Conservation (phyloP, 2,888 invertebrate genomes). For the Choreutis nemorana region DNA sequence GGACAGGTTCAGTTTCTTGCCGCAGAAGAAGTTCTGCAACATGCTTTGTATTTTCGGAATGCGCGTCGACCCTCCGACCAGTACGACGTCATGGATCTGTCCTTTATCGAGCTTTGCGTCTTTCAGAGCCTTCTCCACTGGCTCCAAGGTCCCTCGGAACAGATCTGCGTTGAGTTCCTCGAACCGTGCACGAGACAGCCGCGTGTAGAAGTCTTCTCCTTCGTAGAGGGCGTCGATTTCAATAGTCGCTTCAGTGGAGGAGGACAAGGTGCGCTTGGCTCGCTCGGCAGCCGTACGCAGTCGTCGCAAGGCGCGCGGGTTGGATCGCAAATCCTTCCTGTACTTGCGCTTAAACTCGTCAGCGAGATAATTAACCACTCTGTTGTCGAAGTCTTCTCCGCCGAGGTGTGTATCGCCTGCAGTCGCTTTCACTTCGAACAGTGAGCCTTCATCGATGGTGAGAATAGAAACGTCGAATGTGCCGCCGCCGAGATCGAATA, state of each 20-base stretch:
- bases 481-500: constrained; percentile 63
- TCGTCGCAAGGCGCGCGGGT: constrained; percentile 69
- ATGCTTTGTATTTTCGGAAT: constrained; percentile 75
- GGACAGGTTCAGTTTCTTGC: constrained; percentile 75
- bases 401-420: constrained; percentile 79
- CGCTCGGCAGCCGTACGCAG: constrained; percentile 72
- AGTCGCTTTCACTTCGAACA: constrained; percentile 76
- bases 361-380: constrained; percentile 63
- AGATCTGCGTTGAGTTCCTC: constrained; percentile 73
- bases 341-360: constrained; percentile 70
- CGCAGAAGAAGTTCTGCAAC: constrained; percentile 74
- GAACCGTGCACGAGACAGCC: constrained; percentile 70
- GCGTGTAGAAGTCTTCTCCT: constrained; percentile 66
- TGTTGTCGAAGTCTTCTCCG: constrained; percentile 69
- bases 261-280: constrained; percentile 72
- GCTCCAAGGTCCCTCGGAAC: constrained; percentile 69
- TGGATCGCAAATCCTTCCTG: constrained; percentile 60
- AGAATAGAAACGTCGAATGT: constrained; percentile 74
- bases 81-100: constrained; percentile 72
- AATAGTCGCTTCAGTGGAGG: constrained; percentile 70
- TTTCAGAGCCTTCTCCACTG: too few species aligned
- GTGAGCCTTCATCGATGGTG: constrained; percentile 72
- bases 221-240: constrained; percentile 72
- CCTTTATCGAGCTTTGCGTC: constrained; percentile 78
- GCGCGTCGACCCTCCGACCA: constrained; percentile 77